These are phyloP conservation scores for Dascillus cervinus DNA, from an alignment of 2,888 invertebrate species.

Conservation along the genomic window DNA sequence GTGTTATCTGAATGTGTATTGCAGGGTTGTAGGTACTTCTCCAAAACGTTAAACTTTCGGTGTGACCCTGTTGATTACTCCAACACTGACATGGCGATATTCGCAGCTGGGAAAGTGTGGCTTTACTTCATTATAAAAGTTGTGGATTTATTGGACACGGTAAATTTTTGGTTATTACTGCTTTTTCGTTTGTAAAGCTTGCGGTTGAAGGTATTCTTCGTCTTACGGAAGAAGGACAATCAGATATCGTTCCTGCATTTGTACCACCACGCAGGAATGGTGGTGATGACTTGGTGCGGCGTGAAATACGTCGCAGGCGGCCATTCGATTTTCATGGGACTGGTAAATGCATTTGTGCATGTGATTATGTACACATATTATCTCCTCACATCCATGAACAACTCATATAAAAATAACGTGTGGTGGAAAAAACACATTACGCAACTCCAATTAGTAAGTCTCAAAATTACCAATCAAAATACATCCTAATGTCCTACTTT, in stretches of 20 bases:
- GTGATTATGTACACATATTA: constrained; percentile 91
- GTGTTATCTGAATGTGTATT: too few relatives aligned
- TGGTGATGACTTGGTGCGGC: constrained; percentile 72
- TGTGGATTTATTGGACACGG: constrained; percentile 69
- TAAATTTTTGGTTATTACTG: too few relatives aligned
- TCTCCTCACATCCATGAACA: constrained; percentile 79
- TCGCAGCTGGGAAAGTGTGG: constrained; percentile 58
- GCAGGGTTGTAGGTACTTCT: too few relatives aligned
- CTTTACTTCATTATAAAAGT: constrained; percentile 76
- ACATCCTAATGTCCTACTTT: too few relatives aligned
- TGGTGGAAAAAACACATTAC: constrained; percentile 96
- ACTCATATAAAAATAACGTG: constrained; percentile 77
- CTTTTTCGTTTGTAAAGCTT: too few relatives aligned
- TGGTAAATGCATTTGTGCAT: constrained; percentile 85
- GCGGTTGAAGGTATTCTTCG: constrained; percentile 73
- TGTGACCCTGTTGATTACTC: constrained; percentile 69
- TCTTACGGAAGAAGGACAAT: constrained; percentile 79
- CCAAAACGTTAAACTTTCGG: too few relatives aligned
- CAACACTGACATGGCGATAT: constrained; percentile 50
- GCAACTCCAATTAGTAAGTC: constrained; percentile 69
- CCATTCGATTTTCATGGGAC: constrained; percentile 59
- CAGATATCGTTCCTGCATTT: constrained; percentile 85
- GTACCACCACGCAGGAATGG: constrained; percentile 80
- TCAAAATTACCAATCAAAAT: too few relatives aligned
- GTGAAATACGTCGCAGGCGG: constrained; percentile 68